These are phyloP conservation scores for Poicephalus gulielmi DNA, from an alignment of 2,113 vertebrate species.

Conservation along the genomic window DNA sequence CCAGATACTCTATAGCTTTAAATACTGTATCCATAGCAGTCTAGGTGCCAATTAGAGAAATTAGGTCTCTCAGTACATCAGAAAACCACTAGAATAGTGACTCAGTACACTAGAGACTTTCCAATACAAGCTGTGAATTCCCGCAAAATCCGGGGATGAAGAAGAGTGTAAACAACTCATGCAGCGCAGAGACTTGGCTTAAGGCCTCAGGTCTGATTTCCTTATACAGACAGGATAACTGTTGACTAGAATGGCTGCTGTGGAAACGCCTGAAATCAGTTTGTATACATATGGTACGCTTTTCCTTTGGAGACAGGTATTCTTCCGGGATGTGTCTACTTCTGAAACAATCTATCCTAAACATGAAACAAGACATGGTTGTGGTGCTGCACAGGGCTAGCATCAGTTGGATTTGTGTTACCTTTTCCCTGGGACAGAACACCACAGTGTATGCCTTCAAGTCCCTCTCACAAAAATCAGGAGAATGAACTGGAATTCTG, in stretches of 20 bases:
- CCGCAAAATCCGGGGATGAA: not conserved
- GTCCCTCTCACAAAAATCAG: not conserved
- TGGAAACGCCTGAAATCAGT: not conserved
- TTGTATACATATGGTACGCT: not conserved
- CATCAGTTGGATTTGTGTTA: not conserved
- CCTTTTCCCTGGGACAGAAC: not conserved
- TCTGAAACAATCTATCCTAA: not conserved
- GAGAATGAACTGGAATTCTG: not conserved
- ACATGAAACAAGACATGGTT: not conserved
- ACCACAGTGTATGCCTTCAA: not conserved
- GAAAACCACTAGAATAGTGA: not conserved
- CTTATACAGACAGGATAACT: not conserved
- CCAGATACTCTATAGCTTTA: not conserved
- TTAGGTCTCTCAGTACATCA: not conserved
- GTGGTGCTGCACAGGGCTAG: not conserved
- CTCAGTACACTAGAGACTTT: not conserved
- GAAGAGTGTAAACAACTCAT: not conserved
- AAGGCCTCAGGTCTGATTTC: not conserved
- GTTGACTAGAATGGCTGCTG: not conserved
- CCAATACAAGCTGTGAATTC: not conserved
- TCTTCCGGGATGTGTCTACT: not conserved
- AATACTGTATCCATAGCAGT: not conserved
- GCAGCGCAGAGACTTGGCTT: not conserved
- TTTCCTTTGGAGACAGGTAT: not conserved
- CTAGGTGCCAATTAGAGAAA: constrained; percentile 4